Evolutionary conservation across 2,113 vertebrate genomes (phyloP).

Genomic region (Vicugna pacos): DNA sequence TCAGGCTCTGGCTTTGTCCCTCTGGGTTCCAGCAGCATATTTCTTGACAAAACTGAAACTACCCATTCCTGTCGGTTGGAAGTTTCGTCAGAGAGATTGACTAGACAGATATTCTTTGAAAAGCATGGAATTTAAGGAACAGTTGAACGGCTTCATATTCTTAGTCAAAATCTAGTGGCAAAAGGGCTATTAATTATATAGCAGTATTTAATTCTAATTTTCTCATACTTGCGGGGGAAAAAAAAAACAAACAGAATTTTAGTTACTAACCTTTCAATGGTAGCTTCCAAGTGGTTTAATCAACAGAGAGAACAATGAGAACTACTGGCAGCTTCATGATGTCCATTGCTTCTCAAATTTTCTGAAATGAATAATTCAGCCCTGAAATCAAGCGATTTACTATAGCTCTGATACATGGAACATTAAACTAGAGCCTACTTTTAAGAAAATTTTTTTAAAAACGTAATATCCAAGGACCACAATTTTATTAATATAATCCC

Average conservation of each 20-base stretch:
- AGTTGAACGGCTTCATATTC: neutral
- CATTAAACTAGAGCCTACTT: slow-evolving; percentile 62
- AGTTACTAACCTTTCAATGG: slow-evolving; percentile 90
- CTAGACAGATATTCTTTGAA: slow-evolving; percentile 76
- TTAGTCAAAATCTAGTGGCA: neutral
- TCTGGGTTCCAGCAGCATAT: slow-evolving; percentile 82
- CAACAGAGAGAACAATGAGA: slow-evolving; percentile 88
- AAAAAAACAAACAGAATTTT: neutral
- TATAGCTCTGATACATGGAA: neutral
- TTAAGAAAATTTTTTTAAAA: neutral
- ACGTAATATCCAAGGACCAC: neutral
- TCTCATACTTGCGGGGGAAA: neutral
- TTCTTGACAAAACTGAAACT: slow-evolving; percentile 82
- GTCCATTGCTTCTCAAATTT: slow-evolving; percentile 86
- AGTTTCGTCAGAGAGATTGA: slow-evolving; percentile 81
- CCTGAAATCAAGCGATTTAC: slow-evolving; percentile 49
- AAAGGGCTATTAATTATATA: neutral
- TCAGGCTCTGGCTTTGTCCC: slow-evolving; percentile 81
- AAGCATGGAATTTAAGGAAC: slow-evolving; percentile 53
- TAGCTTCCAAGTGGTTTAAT: slow-evolving; percentile 87
- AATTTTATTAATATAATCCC: neutral
- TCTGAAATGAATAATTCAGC: slow-evolving; percentile 79
- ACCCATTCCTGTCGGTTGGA: slow-evolving; percentile 86
- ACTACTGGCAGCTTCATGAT: slow-evolving; percentile 87
- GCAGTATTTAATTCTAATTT: neutral